Base-by-base conservation (phyloP, 2,797 vertebrate genomes). In the Manis crassicaudata region DNA sequence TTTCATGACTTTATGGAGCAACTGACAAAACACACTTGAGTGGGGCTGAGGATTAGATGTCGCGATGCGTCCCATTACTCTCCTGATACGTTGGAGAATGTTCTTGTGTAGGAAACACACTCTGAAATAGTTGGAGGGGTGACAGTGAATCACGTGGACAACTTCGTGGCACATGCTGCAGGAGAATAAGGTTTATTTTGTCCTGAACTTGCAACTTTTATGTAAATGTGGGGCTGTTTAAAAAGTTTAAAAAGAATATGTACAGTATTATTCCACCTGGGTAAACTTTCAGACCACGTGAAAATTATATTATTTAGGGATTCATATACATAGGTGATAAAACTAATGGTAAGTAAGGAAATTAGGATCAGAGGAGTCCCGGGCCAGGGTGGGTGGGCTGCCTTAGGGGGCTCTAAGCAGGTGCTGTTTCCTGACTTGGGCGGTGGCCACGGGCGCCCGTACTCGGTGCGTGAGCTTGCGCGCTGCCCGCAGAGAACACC, bases 381-480 rank as follows among this genome's bases (percentile, higher is more conserved):
- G 46, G 23, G 18, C 35, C 4, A 27, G 20, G 37, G 37, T 0
- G 32, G 63, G n/a, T 9, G 29, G 29, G 35, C 0, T 16, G 81
- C 16, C 13, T 23, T 6, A 0, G 0, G 5, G 35, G 20, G 3
- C 13, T 43, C 18, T 12, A n/a, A 8, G n/a, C 20, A 7, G 27
- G 18, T 35, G 68, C 35, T 14, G 11, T 17, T 62, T 54, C 67
- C 16, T 23, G 40, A 58, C 72, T 14, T 7, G 52, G 58, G 60
- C 1, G 3, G 50, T 20, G 18, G 58, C 23, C 23, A 8, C n/a
- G 3, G 81, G 27, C 3, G 27, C 27, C 11, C n/a, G 21, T 4
- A 3, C 13, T 8, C 1, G 1, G 79, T 10, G 32, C 43, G 21
- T 7, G n/a, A 29, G 20, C 16, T 5, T 23, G 7, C 0, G 20